Base-by-base conservation (phyloP, 2,113 vertebrate species). In the Martes martes region DNA sequence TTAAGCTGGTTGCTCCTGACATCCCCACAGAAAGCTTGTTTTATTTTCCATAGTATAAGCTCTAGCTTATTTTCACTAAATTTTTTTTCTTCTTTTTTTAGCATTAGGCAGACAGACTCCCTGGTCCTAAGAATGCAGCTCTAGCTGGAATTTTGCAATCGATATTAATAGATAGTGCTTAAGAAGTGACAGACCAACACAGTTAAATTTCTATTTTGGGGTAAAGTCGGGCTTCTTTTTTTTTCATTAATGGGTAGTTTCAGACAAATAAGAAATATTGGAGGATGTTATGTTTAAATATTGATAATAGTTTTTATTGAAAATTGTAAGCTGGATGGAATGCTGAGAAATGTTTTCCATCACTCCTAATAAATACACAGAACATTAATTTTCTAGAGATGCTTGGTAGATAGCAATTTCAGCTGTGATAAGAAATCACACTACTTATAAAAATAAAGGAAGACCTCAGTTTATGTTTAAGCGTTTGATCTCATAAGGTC, bases 371-470 rank as follows among this genome's bases (percentile, higher is more conserved):
- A 98, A 98, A 97, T 94, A 81, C 73, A 95, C 67, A 95, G 95
- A 57, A 81, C 86, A 91, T 97, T 98, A 96, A 90, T 96, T 98
- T 96, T 93, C 81, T 95, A 87, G 94, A 96, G 95, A 93, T 87
- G 55, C 50, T 93, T 80, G 89, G 42, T 57, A 73, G 89, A 95
- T 73, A 92, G 67, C 67, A 95, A 71, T 95, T 95, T 96, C 84
- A 97, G 57, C 93, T 94, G 2, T 86, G 93, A 80, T 80, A 94
- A 96, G 81, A 96, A 96, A 91, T 42, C 42, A 36, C 10, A 91
- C 90, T 74, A 95, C 91, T 97, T 96, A 89, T 96, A 89, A 97
- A 98, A 96, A 95, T 95, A 98, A 97, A 95, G 93, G 78, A 92
- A 96, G 92, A 84, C 94, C 89, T 97, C 79, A 85, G 67, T 92